Conservation (phyloP, 2,113 vertebrate species). For the Ctenomys sociabilis region DNA sequence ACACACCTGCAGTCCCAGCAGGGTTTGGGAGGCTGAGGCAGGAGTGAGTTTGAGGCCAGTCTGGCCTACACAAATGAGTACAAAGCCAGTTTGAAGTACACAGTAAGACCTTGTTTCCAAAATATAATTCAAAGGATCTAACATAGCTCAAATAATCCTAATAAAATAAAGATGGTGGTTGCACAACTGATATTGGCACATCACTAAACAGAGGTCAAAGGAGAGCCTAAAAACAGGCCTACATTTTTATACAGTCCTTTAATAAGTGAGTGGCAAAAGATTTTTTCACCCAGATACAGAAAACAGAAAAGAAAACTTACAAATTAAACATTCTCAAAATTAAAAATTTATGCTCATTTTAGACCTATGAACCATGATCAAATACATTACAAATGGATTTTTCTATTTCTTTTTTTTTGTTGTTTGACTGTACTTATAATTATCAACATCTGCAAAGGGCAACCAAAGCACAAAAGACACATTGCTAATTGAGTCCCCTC, state of each 20-base stretch:
- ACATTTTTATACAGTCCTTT: not conserved
- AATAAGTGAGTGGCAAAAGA: not conserved
- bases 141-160: not conserved
- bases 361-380: not conserved
- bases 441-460: not conserved
- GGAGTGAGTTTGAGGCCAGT: not conserved
- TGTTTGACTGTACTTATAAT: constrained; percentile 33
- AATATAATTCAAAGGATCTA: not conserved
- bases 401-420: not conserved
- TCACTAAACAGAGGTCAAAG: not conserved
- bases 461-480: not conserved
- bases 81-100: not conserved
- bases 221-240: not conserved
- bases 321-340: constrained; percentile 54
- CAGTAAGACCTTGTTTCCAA: not conserved
- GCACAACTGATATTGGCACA: not conserved
- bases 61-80: not conserved
- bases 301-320: constrained; percentile 23
- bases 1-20: not conserved
- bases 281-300: constrained; percentile 16
- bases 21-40: not conserved
- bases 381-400: not conserved
- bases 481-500: not conserved
- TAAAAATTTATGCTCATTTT: constrained; percentile 35
- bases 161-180: not conserved